Percentiles rank a stretch among this genome's conserved stretches.
These are phyloP conservation scores for Aethes cnicana DNA, from an alignment of 2,888 invertebrate genomes.

Conservation along the genomic window DNA sequence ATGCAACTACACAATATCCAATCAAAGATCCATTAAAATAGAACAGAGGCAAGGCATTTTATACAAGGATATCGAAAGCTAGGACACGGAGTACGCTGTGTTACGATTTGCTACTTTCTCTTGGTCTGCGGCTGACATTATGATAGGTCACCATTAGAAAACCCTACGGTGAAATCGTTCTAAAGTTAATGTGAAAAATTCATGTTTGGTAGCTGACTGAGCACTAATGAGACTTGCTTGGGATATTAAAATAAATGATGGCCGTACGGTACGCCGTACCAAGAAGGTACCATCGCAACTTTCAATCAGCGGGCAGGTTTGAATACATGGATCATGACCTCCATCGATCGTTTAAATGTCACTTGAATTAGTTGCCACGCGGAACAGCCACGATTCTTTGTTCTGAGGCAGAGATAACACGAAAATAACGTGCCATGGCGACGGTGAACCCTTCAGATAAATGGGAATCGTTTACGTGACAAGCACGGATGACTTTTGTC, in stretches of 20 bases:
- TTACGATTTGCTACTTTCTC: slow-evolving; percentile 13
- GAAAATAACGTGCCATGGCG: slow-evolving; percentile 64
- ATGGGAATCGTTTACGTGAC: slow-evolving; percentile 49
- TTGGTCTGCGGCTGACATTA: slow-evolving; percentile 16
- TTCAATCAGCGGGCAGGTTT: slow-evolving; percentile 43
- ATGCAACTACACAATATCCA: slow-evolving; percentile 13
- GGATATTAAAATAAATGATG: slow-evolving; percentile 23
- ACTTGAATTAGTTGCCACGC: slow-evolving; percentile 70
- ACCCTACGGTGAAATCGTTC: slow-evolving; percentile 10
- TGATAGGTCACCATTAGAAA: slow-evolving; percentile 19
- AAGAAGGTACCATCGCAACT: slow-evolving; percentile 23
- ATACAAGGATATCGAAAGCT: slow-evolving; percentile 1
- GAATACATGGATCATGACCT: slow-evolving; percentile 62
- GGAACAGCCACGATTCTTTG: slow-evolving; percentile 69
- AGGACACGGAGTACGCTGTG: not conserved
- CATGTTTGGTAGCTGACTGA: not conserved
- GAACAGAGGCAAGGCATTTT: not conserved
- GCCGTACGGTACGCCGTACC: no score
- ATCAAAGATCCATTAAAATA: no score
- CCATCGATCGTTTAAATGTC: slow-evolving; percentile 76
- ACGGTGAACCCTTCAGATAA: slow-evolving; percentile 54
- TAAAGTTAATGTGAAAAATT: slow-evolving; percentile 12
- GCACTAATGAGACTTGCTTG: slow-evolving; percentile 6
- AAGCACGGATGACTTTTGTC: slow-evolving; percentile 38
- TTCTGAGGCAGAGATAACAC: slow-evolving; percentile 60